A percentile compares a stretch with the other conserved stretches of the same genome.
Conservation (phyloP, 2,888 invertebrate genomes). For the Zootermopsis nevadensis region DNA sequence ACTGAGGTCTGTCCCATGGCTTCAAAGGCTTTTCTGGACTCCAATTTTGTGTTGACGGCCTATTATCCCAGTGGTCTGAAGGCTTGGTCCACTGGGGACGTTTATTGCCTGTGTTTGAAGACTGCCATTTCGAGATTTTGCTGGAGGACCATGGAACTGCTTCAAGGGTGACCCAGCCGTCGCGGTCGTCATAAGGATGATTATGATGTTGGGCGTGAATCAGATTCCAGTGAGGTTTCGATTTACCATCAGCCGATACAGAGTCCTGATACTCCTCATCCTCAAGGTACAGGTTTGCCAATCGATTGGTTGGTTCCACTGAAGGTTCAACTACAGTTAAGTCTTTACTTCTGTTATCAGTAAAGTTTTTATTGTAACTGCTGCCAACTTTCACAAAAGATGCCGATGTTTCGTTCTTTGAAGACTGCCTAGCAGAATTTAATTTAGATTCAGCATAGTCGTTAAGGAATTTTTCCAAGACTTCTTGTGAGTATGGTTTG, state of each 20-base stretch:
- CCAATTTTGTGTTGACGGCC: slow-evolving; percentile 14
- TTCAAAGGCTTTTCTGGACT: slow-evolving; percentile 4
- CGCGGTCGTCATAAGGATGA: slow-evolving; percentile 75
- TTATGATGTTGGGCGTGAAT: slow-evolving; percentile 59
- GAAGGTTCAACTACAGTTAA: background rate
- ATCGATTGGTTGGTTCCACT: slow-evolving; percentile 53
- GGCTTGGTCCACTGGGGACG: slow-evolving; percentile 40
- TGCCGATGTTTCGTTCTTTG: background rate
- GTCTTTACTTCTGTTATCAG: background rate
- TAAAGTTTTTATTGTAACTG: background rate
- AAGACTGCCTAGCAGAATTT: slow-evolving; percentile 3
- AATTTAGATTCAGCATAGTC: slow-evolving; percentile 66
- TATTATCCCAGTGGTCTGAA: background rate
- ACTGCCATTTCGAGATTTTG: slow-evolving; percentile 84
- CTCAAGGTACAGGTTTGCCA: slow-evolving; percentile 56
- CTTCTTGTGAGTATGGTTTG: slow-evolving; percentile 65
- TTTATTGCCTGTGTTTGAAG: slow-evolving; percentile 67
- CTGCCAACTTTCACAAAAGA: slow-evolving; percentile 43
- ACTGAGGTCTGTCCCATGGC: slow-evolving; percentile 43
- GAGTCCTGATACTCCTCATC: slow-evolving; percentile 50
- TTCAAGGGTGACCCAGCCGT: slow-evolving; percentile 82
- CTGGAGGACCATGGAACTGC: slow-evolving; percentile 84
- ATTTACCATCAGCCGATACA: slow-evolving; percentile 54
- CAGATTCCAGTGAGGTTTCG: slow-evolving; percentile 57
- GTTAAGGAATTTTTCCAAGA: slow-evolving; percentile 71